Evolutionary conservation across 2,888 invertebrate genomes (phyloP).

Genomic region (Lepidocyrtoides sp.): DNA sequence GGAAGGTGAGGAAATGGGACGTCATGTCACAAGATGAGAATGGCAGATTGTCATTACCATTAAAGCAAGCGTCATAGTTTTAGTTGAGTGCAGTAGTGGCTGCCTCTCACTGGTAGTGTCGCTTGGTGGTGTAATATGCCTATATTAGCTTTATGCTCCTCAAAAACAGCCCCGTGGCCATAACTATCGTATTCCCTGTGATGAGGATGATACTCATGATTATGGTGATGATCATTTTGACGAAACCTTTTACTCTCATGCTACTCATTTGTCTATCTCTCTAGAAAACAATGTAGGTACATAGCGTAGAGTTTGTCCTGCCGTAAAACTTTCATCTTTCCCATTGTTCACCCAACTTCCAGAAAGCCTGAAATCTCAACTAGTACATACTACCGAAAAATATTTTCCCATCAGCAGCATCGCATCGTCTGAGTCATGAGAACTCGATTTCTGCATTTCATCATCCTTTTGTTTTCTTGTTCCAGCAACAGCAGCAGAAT

Average conservation of each 20-base stretch:
- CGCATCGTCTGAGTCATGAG: slow-evolving; percentile 47
- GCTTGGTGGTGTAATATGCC: slow-evolving; percentile 12
- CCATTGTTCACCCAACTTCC: slow-evolving; percentile 25
- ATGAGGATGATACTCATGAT: not conserved
- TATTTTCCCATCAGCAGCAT: slow-evolving; percentile 73
- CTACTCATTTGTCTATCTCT: slow-evolving; percentile 14
- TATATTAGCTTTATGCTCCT: slow-evolving; percentile 61
- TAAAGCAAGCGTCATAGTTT: slow-evolving; percentile 40
- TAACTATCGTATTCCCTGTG: slow-evolving; percentile 62
- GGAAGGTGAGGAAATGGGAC: slow-evolving; percentile 72
- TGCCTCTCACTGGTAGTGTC: not conserved
- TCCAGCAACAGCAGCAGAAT: not conserved
- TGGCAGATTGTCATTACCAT: slow-evolving; percentile 80
- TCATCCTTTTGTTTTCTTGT: slow-evolving; percentile 72
- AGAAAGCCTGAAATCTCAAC: slow-evolving; percentile 1
- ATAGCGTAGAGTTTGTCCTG: not conserved
- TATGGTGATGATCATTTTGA: slow-evolving; percentile 62
- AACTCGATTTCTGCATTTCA: slow-evolving; percentile 70
- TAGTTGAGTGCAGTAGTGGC: too few relatives aligned
- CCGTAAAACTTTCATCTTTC: slow-evolving; percentile 7
- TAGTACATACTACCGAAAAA: slow-evolving; percentile 15
- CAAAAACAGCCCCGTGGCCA: slow-evolving; percentile 72
- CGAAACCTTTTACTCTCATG: slow-evolving; percentile 47
- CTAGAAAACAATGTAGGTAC: not conserved
- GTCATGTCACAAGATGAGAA: slow-evolving; percentile 76